Conservation (phyloP, 1,140 invertebrate genomes). For the Amyelois transitella region DNA sequence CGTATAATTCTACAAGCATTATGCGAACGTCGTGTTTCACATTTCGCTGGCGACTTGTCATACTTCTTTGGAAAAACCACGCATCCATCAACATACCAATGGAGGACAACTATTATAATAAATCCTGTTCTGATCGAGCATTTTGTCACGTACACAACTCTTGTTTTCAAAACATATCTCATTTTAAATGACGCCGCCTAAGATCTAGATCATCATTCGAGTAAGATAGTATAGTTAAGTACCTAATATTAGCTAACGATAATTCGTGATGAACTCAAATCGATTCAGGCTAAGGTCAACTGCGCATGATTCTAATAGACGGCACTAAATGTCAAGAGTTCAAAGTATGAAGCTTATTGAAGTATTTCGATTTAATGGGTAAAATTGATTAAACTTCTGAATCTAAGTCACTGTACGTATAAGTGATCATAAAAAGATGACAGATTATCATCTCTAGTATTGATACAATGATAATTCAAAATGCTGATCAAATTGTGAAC, state of each 20-base stretch:
- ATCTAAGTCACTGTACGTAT: too few species aligned
- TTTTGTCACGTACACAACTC: conserved; percentile 18
- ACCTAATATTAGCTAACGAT: neutral
- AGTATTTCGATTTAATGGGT: too few species aligned
- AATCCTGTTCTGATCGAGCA: conserved; percentile 8
- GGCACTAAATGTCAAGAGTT: neutral
- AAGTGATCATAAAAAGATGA: too few species aligned
- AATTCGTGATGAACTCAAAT: neutral
- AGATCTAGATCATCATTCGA: neutral
- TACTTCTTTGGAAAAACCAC: conserved; percentile 8
- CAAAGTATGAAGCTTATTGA: neutral
- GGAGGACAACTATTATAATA: conserved; percentile 6
- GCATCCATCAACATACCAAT: neutral
- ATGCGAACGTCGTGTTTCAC: neutral
- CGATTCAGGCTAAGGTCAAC: neutral
- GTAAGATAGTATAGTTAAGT: neutral
- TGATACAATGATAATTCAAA: too few species aligned
- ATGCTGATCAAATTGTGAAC: too few species aligned
- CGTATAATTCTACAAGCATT: neutral
- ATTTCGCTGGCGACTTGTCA: neutral
- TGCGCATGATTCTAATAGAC: neutral
- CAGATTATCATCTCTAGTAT: too few species aligned
- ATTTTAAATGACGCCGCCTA: neutral
- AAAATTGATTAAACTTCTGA: too few species aligned
- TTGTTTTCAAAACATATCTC: neutral